Conservation (phyloP, 2,797 vertebrate species). For the Nannoperca australis region DNA sequence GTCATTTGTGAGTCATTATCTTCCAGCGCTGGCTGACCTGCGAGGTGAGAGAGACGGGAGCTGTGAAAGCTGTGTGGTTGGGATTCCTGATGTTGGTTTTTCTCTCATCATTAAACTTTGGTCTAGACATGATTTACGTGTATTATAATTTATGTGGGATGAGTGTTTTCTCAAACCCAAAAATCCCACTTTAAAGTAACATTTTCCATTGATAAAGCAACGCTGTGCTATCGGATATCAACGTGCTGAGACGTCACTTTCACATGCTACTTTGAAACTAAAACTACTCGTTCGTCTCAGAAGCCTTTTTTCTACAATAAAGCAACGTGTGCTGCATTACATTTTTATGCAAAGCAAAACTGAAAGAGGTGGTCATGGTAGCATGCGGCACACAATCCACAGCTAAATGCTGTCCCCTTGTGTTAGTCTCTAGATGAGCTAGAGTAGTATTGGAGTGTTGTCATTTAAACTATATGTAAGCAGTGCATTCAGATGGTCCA, state of each 20-base stretch:
- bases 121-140: slow-evolving; percentile 41
- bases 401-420: slow-evolving; percentile 80
- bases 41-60: slow-evolving; percentile 22
- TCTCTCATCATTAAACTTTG: slow-evolving; percentile 5
- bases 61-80: slow-evolving; percentile 44
- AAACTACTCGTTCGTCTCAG: not conserved
- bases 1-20: slow-evolving; percentile 57
- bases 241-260: not conserved
- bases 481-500: not conserved
- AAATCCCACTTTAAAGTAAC: slow-evolving; percentile 25
- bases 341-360: slow-evolving; percentile 25
- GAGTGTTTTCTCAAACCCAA: slow-evolving; percentile 6
- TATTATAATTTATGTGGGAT: slow-evolving; percentile 37
- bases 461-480: not conserved
- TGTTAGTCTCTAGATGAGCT: slow-evolving; percentile 50
- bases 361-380: slow-evolving; percentile 21
- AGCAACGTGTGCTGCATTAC: not conserved
- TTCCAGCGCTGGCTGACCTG: slow-evolving; percentile 58
- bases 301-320: not conserved
- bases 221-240: not conserved
- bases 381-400: not conserved
- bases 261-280: not conserved
- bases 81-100: slow-evolving; percentile 22
- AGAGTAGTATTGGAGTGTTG: not conserved
- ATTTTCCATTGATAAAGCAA: slow-evolving; percentile 41